Evolutionary conservation across 2,888 invertebrate genomes (phyloP), one percentile per base, ranked within the genome.

Genomic region (Sympetrum striolatum): DNA sequence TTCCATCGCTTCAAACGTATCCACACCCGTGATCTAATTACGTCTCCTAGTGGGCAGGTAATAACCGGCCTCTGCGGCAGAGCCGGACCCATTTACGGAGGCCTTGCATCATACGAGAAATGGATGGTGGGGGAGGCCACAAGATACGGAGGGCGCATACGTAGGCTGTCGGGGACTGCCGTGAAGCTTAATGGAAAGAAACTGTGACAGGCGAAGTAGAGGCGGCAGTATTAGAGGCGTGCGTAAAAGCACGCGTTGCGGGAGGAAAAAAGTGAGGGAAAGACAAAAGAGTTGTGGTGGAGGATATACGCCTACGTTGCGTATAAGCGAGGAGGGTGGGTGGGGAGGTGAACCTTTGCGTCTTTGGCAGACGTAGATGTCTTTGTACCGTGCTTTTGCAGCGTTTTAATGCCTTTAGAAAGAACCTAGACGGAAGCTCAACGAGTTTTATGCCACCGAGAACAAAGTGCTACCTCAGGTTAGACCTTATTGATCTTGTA

Each of bases 231-330:
- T 81, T 81, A 81, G 81, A 81, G 81, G 81, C 81, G 81, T 81
- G 81, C n/a, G 81, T 81, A 81, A 81, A 81, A 81, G 81, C 81
- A 81, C 81, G 81, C 81, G 81, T 81, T 39, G 14, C 22, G 81
- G 48, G 81, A 25, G 48, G 25, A 48, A 81, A 81, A 12, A 39
- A 80, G 22, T 2, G 22, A 81, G 81, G 12, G 12, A 22, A 48
- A 48, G 81, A 81, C 81, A 81, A 81, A 81, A 48, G 48, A 81
- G 44, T 81, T 81, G 81, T n/a, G 44, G 22, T 14, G 31, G 73
- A 73, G 31, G 73, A 73, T 31, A 12, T 12, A 73, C 14, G 73
- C 81, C 44, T 14, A 1, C n/a, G 81, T 25, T n/a, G 48, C 2
- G 81, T 39, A 81, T 18, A 25, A 48, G 35, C 22, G 81, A n/a